These are phyloP conservation scores for Geotrypetes seraphini DNA, from an alignment of 2,797 vertebrate species.

Conservation along the genomic window DNA sequence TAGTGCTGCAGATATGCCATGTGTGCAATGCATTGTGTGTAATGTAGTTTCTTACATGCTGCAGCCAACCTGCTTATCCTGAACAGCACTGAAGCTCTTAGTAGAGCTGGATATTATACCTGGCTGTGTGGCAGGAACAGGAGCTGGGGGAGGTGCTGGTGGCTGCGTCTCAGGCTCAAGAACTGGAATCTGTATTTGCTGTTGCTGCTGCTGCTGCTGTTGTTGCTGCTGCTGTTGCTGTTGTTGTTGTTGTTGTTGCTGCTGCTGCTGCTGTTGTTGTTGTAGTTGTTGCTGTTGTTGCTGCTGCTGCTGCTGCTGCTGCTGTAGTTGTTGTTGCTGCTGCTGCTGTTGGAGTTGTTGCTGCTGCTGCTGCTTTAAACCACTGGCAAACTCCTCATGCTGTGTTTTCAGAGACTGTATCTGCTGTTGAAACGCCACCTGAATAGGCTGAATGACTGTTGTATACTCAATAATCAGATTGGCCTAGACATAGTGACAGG, in stretches of 20 bases:
- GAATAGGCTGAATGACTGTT: constrained; percentile 80
- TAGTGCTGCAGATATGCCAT: no score
- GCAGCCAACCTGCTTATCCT: no score
- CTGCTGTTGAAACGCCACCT: constrained; percentile 93
- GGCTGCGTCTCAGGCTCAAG: constrained; percentile 41
- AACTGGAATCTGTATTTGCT: constrained; percentile 54
- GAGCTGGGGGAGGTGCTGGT: constrained; percentile 32
- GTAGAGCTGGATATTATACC: constrained; percentile 20
- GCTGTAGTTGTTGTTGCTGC: constrained; percentile 31
- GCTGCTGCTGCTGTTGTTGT: constrained; percentile 27
- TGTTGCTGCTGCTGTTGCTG: constrained; percentile 18
- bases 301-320: constrained; percentile 31
- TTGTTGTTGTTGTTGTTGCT: constrained; percentile 31
- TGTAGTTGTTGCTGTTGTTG: constrained; percentile 24
- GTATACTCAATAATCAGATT: constrained; percentile 86
- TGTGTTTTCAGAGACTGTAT: constrained; percentile 85
- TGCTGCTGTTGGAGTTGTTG: constrained; percentile 40
- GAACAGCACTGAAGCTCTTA: neutral
- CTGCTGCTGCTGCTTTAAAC: constrained; percentile 67
- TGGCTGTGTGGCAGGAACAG: constrained; percentile 36
- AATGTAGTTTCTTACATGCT: no score
- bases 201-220: constrained; percentile 30
- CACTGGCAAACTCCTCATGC: constrained; percentile 84
- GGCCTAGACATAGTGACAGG: no score
- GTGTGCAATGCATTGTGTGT: no score